phyloP scores from a whole-genome alignment of 2,113 vertebrate genomes.

The Sialia sialis region DNA sequence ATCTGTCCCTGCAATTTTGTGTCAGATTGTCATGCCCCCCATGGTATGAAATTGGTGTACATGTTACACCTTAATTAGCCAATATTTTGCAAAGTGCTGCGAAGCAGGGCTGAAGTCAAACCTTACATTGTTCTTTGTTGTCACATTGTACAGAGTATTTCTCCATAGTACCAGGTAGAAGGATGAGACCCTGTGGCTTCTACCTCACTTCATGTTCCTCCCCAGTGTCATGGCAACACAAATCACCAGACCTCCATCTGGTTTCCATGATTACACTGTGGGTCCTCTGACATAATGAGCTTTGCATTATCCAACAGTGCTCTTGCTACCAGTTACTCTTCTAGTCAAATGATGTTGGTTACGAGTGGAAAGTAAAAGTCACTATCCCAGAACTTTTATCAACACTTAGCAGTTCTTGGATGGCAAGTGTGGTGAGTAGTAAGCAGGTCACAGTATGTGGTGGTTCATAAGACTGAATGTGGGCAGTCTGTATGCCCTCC shows the following conservation, averaged over 20 bases:
- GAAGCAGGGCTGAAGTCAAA: not conserved
- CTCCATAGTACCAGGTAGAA: not conserved
- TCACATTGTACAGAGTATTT: not conserved
- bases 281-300: not conserved
- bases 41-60: not conserved
- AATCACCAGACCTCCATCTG: not conserved
- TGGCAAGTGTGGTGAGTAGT: not conserved
- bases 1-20: not conserved
- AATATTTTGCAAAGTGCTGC: not conserved
- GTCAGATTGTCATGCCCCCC: not conserved
- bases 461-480: not conserved
- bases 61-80: not conserved
- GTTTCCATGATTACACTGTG: not conserved
- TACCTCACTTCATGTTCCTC: not conserved
- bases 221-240: not conserved
- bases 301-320: not conserved
- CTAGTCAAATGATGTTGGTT: not conserved
- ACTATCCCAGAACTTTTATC: not conserved
- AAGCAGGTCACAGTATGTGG: accelerated
- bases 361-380: not conserved
- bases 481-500: not conserved
- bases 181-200: not conserved
- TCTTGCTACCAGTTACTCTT: not conserved
- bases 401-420: not conserved
- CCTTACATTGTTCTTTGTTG: not conserved